Conservation (phyloP, 2,888 invertebrate species). For the Sinohyriopsis cumingii region DNA sequence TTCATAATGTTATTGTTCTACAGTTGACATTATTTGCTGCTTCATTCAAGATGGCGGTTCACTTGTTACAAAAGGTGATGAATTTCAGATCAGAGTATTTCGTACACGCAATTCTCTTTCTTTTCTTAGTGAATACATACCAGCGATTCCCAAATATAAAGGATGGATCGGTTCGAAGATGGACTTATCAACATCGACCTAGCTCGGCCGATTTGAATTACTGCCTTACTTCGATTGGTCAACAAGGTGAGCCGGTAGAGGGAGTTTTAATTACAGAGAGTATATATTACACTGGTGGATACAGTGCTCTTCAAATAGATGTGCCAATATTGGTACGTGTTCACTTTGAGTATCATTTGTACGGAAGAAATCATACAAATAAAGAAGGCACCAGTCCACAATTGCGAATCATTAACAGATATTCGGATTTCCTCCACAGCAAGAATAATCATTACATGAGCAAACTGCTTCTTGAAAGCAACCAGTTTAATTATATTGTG, state of each 20-base stretch:
- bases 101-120: constrained; percentile 4
- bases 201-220: constrained; percentile 42
- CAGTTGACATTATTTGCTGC: constrained; percentile 40
- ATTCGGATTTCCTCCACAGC: constrained; percentile 51
- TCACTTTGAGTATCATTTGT: constrained; percentile 34
- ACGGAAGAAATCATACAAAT: too few species aligned
- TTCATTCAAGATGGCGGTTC: constrained; percentile 10
- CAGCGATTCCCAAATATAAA: constrained; percentile 21
- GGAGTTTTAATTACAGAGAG: constrained; percentile 55
- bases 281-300: constrained; percentile 50
- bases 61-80: too few species aligned
- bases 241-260: constrained; percentile 47
- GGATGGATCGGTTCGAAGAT: constrained; percentile 8
- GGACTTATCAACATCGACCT: constrained; percentile 38
- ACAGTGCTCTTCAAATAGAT: constrained; percentile 48
- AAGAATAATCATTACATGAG: constrained; percentile 49
- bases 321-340: constrained; percentile 49
- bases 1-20: constrained; percentile 53
- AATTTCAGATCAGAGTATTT: too few species aligned
- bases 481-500: constrained; percentile 57
- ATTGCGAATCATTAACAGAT: too few species aligned
- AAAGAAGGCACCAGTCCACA: not conserved
- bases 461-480: constrained; percentile 41
- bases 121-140: constrained; percentile 19
- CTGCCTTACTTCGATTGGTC: constrained; percentile 49